Conservation (phyloP, 2,113 vertebrate genomes). For the Pangasianodon hypophthalmus region DNA sequence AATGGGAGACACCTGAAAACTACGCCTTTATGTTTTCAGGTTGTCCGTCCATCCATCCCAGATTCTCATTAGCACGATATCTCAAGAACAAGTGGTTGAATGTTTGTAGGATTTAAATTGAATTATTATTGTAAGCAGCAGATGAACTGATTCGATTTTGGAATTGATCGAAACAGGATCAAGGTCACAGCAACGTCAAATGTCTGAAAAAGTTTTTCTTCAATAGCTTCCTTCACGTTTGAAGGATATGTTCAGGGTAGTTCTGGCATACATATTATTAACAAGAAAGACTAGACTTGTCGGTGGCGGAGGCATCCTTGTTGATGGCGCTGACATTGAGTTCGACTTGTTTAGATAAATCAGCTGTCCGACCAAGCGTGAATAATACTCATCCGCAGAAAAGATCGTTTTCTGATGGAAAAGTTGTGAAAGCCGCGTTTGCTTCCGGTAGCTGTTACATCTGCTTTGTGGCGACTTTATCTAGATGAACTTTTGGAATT, state of each 20-base stretch:
- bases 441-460: not conserved
- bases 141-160: not conserved
- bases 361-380: not conserved
- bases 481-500: not conserved
- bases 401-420: not conserved
- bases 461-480: not conserved
- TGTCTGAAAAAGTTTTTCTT: not conserved
- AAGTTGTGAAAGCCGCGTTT: not conserved
- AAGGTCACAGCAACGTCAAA: not conserved
- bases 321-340: not conserved
- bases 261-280: not conserved
- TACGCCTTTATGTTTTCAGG: not conserved
- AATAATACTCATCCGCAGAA: not conserved
- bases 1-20: not conserved
- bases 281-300: not conserved
- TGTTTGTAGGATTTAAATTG: not conserved
- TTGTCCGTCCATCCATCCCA: not conserved
- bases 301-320: not conserved
- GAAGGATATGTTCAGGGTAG: not conserved
- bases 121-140: not conserved
- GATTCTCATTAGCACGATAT: not conserved
- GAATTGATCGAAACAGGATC: not conserved
- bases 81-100: not conserved
- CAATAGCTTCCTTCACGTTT: not conserved
- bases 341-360: not conserved